Conservation (phyloP, 2,797 vertebrate species). For the Apogon hyalosoma region DNA sequence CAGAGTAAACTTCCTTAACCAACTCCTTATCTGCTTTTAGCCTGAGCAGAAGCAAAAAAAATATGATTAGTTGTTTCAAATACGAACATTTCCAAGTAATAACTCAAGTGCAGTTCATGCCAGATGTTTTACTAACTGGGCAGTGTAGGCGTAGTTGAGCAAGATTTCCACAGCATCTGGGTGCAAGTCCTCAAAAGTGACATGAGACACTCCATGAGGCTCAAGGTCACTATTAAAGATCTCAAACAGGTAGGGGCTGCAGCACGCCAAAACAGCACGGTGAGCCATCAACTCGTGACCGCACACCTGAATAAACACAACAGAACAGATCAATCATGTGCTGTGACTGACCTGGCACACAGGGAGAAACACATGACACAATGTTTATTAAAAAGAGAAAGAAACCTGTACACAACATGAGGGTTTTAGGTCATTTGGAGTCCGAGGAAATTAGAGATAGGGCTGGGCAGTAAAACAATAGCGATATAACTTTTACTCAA, state of each 20-base stretch:
- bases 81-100: background rate
- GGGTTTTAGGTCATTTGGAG: too few species aligned
- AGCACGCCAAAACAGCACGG: constrained; percentile 96
- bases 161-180: constrained; percentile 97
- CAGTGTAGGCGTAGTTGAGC: constrained; percentile 98
- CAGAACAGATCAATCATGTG: background rate
- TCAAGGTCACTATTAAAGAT: constrained; percentile 97
- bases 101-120: background rate
- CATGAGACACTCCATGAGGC: constrained; percentile 93
- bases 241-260: constrained; percentile 98
- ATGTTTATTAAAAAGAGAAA: too few species aligned
- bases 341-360: too few species aligned
- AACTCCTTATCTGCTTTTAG: constrained; percentile 97
- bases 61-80: constrained; percentile 46
- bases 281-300: constrained; percentile 98
- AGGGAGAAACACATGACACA: too few species aligned
- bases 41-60: constrained; percentile 68
- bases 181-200: constrained; percentile 97
- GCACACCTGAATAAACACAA: constrained; percentile 86
- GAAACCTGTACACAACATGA: too few species aligned
- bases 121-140: constrained; percentile 88
- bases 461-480: too few species aligned
- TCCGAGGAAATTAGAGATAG: too few species aligned
- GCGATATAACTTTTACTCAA: too few species aligned
- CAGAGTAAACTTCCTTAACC: constrained; percentile 98